phyloP scores from a whole-genome alignment of 1,140 invertebrate genomes.

The Dendrolimus kikuchii region DNA sequence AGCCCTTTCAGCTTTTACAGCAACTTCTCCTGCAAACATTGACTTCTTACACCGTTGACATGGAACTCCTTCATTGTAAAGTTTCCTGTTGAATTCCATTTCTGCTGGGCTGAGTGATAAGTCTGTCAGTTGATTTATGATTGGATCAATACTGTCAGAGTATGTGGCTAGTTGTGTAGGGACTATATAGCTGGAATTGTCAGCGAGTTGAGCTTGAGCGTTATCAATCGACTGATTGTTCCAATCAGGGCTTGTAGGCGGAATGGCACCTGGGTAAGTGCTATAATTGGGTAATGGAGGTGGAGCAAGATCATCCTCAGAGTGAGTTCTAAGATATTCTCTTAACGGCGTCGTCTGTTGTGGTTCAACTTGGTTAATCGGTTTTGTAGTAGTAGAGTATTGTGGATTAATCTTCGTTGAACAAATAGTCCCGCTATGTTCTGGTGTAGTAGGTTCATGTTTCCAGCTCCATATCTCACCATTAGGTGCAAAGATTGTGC shows the following conservation, averaged over 20 bases:
- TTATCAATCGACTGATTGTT: constrained; percentile 29
- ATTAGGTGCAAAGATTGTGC: constrained; percentile 69
- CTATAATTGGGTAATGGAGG: constrained; percentile 66
- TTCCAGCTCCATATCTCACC: constrained; percentile 72
- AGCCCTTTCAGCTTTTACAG: constrained; percentile 87
- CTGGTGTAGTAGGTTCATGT: constrained; percentile 56
- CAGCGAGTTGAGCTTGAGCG: constrained; percentile 15
- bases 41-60: constrained; percentile 75
- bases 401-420: constrained; percentile 63
- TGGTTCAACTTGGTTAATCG: constrained; percentile 59
- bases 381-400: constrained; percentile 57
- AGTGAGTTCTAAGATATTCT: constrained; percentile 51
- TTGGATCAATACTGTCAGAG: constrained; percentile 42
- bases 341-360: constrained; percentile 59
- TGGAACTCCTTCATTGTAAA: constrained; percentile 61
- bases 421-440: constrained; percentile 57
- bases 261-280: constrained; percentile 60
- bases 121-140: constrained; percentile 50
- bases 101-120: constrained; percentile 52
- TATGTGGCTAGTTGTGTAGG: constrained; percentile 23
- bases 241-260: constrained; percentile 24
- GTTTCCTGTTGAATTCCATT: constrained; percentile 59
- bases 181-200: constrained; percentile 27
- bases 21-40: constrained; percentile 83
- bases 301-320: constrained; percentile 52